Evolutionary conservation across 1,140 invertebrate species (phyloP).

Genomic region (Stenopsyche tienmushanensis): DNA sequence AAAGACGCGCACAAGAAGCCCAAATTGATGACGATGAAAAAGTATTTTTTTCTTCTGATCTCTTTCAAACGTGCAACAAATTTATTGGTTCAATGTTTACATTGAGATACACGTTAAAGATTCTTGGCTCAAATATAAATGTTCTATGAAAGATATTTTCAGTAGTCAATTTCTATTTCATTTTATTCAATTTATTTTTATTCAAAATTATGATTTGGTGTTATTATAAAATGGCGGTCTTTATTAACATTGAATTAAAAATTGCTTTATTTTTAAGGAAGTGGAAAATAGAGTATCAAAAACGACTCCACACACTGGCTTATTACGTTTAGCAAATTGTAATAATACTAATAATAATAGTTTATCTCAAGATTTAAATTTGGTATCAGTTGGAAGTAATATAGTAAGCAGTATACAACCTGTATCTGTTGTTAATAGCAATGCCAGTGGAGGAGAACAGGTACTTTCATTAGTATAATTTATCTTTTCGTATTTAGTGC

Average conservation of each 20-base stretch:
- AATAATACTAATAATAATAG: conserved; percentile 7
- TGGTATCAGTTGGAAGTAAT: conserved; percentile 33
- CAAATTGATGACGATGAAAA: conserved; percentile 78
- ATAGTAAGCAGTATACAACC: conserved; percentile 37
- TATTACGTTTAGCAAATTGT: conserved; percentile 22
- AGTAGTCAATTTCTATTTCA: too few relatives aligned
- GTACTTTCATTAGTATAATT: conserved; percentile 17
- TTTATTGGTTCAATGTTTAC: too few relatives aligned
- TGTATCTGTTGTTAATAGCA: conserved; percentile 29
- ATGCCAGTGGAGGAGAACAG: conserved; percentile 28
- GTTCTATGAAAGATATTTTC: too few relatives aligned
- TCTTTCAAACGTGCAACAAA: neutral
- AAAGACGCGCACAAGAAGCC: conserved; percentile 78
- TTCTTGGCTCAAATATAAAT: too few relatives aligned
- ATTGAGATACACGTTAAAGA: too few relatives aligned
- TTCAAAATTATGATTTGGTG: too few relatives aligned
- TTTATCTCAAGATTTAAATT: conserved; percentile 24
- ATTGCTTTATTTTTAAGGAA: too few relatives aligned
- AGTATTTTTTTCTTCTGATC: too few relatives aligned
- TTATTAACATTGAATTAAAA: too few relatives aligned
- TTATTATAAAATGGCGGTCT: too few relatives aligned
- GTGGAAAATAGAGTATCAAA: neutral
- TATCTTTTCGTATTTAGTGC: too few relatives aligned
- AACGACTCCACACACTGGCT: conserved; percentile 8
- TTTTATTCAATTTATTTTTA: too few relatives aligned